Evolutionary conservation across 2,797 vertebrate genomes (phyloP), one percentile per base, ranked within the genome.

Genomic region (Danio albolineatus): DNA sequence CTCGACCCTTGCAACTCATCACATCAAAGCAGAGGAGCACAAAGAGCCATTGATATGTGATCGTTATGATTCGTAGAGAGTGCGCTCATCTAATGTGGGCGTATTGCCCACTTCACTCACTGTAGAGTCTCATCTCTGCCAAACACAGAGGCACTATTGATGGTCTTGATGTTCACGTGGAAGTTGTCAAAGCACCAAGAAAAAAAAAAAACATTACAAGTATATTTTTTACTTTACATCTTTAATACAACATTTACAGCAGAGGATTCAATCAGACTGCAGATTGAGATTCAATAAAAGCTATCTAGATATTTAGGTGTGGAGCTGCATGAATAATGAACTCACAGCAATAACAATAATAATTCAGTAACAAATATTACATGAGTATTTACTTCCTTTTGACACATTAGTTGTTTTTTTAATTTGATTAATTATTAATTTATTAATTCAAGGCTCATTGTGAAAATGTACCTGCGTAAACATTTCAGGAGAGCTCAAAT

Each of bases 21-120:
- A 84, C 73, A 79, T 84, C 77, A 86, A 83, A 85, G 65, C 66
- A 74, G 17, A 14, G 21, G 66, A 13, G 71, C 51, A 62, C 78
- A 79, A 67, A 84, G 61, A 76, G 81, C 72, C 65, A 79, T 80
- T 78, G 51, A 82, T 76, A 46, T 60, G 61, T 60, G 53, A 74
- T 61, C 41, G 43, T 85, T 82, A 59, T 78, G 71, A 60, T 83
- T 81, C 43, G 53, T 44, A 56, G 67, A 80, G 73, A 82, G 80
- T 67, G 62, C 48, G 46, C 44, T 59, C 49, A 71, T 44, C 56
- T 16, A 70, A 73, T 65, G 60, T 59, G 9, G 78, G 70, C 57
- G 36, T 64, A 66, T 41, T 19, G 53, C 59, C 70, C 74, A 21
- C 64, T 82, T 73, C 54, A 73, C 64, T 78, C 41, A 75, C 69